These are phyloP conservation scores for Homarus gammarus DNA, from an alignment of 2,888 invertebrate species.

Conservation along the genomic window DNA sequence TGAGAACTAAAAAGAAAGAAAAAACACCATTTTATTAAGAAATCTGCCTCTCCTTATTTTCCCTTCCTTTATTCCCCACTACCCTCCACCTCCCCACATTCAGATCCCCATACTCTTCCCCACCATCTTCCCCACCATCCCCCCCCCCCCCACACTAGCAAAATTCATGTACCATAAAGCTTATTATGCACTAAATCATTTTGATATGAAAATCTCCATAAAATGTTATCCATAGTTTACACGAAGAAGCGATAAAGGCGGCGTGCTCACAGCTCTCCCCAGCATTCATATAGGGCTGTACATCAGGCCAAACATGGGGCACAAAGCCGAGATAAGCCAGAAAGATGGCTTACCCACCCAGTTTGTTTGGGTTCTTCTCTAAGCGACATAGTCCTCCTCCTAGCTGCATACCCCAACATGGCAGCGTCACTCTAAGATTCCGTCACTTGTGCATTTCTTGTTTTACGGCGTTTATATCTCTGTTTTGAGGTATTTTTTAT, in stretches of 20 bases:
- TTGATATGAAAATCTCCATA: constrained; percentile 52
- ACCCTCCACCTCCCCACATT: background rate
- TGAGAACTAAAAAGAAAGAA: too few relatives aligned
- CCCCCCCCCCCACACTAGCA: background rate
- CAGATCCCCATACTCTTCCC: background rate
- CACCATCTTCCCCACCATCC: background rate
- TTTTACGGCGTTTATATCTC: too few relatives aligned
- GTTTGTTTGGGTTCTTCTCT: constrained; percentile 7
- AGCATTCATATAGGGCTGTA: constrained; percentile 52
- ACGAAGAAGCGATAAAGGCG: constrained; percentile 11
- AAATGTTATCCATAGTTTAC: constrained; percentile 53
- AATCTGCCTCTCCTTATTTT: background rate
- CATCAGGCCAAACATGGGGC: constrained; percentile 36
- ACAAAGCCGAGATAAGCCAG: constrained; percentile 50
- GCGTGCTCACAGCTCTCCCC: constrained; percentile 10
- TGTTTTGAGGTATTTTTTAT: too few relatives aligned
- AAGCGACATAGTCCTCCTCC: background rate
- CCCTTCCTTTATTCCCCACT: background rate
- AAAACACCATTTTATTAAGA: too few relatives aligned
- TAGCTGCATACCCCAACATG: too few relatives aligned
- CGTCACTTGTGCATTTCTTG: too few relatives aligned
- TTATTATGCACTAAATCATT: constrained; percentile 40
- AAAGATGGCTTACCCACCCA: constrained; percentile 22
- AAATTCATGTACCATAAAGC: background rate
- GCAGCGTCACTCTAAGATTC: too few relatives aligned